Percentiles rank a stretch among this genome's conserved stretches.
These are phyloP conservation scores for Caenorhabditis wallacei DNA, from an alignment of 2,888 invertebrate species.

Conservation along the genomic window DNA sequence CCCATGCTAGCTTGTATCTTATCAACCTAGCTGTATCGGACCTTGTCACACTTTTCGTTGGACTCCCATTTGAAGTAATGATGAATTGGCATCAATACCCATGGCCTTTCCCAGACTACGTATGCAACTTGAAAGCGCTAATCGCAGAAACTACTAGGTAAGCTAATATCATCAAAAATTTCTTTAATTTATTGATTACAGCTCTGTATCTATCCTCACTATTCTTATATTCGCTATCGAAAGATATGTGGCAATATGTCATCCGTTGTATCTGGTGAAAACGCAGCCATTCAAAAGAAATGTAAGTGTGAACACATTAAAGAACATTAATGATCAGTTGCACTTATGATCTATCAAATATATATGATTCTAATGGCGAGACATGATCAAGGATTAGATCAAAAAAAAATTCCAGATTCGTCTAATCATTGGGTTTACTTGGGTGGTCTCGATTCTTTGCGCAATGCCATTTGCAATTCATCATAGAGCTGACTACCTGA, in stretches of 20 bases:
- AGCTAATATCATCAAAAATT: neutral
- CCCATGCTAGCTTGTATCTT: slow-evolving; percentile 72
- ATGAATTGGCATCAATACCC: slow-evolving; percentile 77
- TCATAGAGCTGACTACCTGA: slow-evolving; percentile 74
- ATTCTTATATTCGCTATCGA: slow-evolving; percentile 76
- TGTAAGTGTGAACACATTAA: slow-evolving; percentile 46
- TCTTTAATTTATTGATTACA: slow-evolving; percentile 41
- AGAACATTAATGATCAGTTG: slow-evolving; percentile 1
- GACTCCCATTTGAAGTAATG: slow-evolving; percentile 74
- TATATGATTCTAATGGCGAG: too few relatives aligned
- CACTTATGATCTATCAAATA: too few relatives aligned
- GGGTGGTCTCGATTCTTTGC: slow-evolving; percentile 74
- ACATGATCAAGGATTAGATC: too few relatives aligned
- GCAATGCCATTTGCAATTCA: slow-evolving; percentile 73
- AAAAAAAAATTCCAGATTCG: too few relatives aligned
- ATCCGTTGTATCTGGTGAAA: slow-evolving; percentile 72
- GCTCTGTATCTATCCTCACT: slow-evolving; percentile 75
- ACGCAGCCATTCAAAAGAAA: slow-evolving; percentile 63
- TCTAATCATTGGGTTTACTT: slow-evolving; percentile 62
- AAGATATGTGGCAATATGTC: slow-evolving; percentile 77
- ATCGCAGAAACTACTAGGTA: slow-evolving; percentile 76
- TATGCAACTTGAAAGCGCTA: slow-evolving; percentile 75
- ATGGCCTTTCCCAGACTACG: slow-evolving; percentile 76
- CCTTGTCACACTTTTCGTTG: slow-evolving; percentile 73
- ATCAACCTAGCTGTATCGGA: slow-evolving; percentile 76